phyloP scores from a whole-genome alignment of 1,140 invertebrate species.

The Procambarus clarkii region DNA sequence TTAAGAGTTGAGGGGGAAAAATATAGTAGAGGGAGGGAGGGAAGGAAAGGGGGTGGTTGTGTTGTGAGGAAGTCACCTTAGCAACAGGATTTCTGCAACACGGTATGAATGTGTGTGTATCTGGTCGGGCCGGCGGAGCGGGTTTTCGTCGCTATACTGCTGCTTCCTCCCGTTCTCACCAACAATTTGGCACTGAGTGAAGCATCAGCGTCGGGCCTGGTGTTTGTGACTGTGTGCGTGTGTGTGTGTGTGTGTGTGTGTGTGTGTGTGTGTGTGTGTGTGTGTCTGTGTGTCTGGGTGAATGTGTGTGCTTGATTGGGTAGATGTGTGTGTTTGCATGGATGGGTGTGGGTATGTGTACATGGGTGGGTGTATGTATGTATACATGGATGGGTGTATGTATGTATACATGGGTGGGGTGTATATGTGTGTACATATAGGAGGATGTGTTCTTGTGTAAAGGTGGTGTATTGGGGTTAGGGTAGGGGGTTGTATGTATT shows the following conservation, averaged over 20 bases:
- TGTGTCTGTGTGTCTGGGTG: neutral
- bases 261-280: neutral
- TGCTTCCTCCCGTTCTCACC: neutral
- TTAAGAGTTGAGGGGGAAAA: neutral
- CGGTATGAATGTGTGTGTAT: neutral
- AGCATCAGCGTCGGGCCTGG: neutral
- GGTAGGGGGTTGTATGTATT: too few species aligned
- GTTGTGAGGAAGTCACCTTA: neutral
- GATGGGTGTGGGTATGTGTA: neutral
- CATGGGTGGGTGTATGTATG: neutral
- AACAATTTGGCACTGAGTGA: conserved; percentile 17
- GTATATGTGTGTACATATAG: neutral
- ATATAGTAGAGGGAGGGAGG: neutral
- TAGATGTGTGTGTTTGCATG: neutral
- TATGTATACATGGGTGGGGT: neutral
- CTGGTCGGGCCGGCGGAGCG: too few species aligned
- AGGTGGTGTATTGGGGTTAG: too few species aligned
- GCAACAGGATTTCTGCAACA: conserved; percentile 4
- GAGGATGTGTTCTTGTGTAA: neutral
- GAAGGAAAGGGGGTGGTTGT: neutral
- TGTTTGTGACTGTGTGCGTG: neutral
- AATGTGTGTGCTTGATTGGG: neutral
- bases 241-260: neutral
- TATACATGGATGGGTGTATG: neutral
- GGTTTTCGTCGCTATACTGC: too few species aligned